These are phyloP conservation scores for Psilopogon haemacephalus DNA, from an alignment of 2,113 vertebrate genomes.

Conservation along the genomic window DNA sequence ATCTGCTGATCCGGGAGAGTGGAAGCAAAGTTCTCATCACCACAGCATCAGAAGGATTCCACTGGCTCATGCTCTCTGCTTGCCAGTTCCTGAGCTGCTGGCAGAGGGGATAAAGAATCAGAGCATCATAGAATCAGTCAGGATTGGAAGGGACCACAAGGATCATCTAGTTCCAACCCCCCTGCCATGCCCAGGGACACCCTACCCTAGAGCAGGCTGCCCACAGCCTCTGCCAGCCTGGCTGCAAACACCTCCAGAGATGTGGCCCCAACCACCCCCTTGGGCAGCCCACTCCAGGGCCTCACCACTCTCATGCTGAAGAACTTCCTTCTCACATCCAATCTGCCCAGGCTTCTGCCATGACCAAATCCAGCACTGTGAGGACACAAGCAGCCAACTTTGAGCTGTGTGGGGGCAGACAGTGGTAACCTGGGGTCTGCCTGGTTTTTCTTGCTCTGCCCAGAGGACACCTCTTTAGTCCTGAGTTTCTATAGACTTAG, in stretches of 20 bases:
- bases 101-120: neutral
- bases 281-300: no score
- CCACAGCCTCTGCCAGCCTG: no score
- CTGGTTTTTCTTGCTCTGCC: neutral
- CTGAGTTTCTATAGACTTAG: neutral
- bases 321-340: no score
- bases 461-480: neutral
- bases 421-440: neutral
- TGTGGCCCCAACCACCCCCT: no score
- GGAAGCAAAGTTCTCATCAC: neutral
- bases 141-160: no score
- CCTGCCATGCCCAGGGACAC: no score
- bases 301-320: no score
- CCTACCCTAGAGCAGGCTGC: no score
- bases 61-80: neutral
- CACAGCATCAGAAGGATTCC: neutral
- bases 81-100: neutral
- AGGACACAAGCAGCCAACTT: neutral
- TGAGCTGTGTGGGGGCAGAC: no score
- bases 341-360: neutral
- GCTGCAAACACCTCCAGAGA: no score
- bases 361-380: neutral
- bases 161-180: no score
- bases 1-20: neutral
- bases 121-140: no score